These are phyloP conservation scores for Hirtodrosophila cameraria DNA, from an alignment of 2,888 invertebrate genomes.

Conservation along the genomic window DNA sequence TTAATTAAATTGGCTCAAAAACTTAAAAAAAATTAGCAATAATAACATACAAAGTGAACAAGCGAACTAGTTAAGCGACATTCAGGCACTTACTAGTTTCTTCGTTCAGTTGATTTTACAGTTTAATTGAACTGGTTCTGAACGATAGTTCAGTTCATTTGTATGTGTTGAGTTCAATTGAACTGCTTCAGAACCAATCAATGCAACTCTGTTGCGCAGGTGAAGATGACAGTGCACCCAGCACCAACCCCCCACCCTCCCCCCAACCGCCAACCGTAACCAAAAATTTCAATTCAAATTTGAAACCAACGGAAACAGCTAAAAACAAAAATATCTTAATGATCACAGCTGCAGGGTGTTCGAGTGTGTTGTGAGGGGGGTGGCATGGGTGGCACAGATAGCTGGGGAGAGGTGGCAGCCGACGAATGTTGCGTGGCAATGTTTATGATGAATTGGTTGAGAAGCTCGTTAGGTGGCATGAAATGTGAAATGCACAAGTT, in stretches of 20 bases:
- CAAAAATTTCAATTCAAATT: conserved; percentile 19
- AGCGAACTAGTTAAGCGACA: too few relatives aligned
- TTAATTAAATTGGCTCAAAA: too few relatives aligned
- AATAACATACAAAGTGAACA: too few relatives aligned
- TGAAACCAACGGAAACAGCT: conserved; percentile 44
- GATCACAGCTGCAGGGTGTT: conserved; percentile 40
- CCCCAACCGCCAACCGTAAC: not conserved
- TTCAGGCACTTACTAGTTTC: too few relatives aligned
- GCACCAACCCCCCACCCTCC: not conserved
- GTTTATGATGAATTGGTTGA: conserved; percentile 67
- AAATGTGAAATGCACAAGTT: conserved; percentile 3
- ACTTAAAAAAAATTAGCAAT: too few relatives aligned
- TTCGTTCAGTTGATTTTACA: too few relatives aligned
- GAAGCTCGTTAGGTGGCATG: conserved; percentile 45
- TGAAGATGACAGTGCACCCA: conserved; percentile 43
- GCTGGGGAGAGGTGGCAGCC: conserved; percentile 21
- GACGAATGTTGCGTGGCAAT: conserved; percentile 50
- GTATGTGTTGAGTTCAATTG: too few relatives aligned
- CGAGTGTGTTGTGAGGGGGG: not conserved
- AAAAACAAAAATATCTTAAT: conserved; percentile 56
- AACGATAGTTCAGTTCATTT: too few relatives aligned
- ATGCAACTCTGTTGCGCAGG: conserved; percentile 1
- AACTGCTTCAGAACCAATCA: too few relatives aligned
- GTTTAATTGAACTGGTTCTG: too few relatives aligned
- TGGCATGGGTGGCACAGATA: too few relatives aligned